A percentile compares a stretch with the other conserved stretches of the same genome.
These are phyloP conservation scores for Delphinus delphis DNA, from an alignment of 2,113 vertebrate genomes.

Conservation along the genomic window DNA sequence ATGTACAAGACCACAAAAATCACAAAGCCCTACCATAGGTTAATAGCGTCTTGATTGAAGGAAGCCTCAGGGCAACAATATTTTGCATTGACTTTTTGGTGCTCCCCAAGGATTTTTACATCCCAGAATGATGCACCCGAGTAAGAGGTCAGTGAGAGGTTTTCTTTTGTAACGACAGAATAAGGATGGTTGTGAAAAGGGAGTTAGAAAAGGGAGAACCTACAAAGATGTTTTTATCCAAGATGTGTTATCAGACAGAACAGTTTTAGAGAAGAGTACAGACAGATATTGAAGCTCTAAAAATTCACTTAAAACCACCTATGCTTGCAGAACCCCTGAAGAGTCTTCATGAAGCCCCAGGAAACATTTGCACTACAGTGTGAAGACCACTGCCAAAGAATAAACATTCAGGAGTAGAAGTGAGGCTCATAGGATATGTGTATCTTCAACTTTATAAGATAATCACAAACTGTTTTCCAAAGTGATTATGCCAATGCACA, in stretches of 20 bases:
- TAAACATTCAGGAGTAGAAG: neutral
- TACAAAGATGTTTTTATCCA: neutral
- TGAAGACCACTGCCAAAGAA: neutral
- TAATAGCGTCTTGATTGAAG: neutral
- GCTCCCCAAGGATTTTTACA: neutral
- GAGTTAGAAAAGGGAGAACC: neutral
- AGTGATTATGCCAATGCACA: neutral
- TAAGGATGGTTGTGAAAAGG: neutral
- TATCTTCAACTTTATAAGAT: neutral
- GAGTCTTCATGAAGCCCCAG: neutral
- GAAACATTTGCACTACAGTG: neutral
- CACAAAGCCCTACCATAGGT: neutral
- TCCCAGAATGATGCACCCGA: neutral
- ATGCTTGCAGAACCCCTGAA: neutral
- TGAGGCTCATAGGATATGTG: neutral
- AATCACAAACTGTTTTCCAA: neutral
- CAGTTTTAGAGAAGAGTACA: neutral
- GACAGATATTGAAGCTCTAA: neutral
- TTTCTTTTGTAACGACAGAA: neutral
- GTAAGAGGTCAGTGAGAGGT: neutral
- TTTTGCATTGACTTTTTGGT: neutral
- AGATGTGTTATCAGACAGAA: neutral
- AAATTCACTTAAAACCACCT: neutral
- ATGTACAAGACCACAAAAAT: neutral
- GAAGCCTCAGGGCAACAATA: neutral